Conservation (phyloP, 1,140 invertebrate species). For the Argopecten irradians region DNA sequence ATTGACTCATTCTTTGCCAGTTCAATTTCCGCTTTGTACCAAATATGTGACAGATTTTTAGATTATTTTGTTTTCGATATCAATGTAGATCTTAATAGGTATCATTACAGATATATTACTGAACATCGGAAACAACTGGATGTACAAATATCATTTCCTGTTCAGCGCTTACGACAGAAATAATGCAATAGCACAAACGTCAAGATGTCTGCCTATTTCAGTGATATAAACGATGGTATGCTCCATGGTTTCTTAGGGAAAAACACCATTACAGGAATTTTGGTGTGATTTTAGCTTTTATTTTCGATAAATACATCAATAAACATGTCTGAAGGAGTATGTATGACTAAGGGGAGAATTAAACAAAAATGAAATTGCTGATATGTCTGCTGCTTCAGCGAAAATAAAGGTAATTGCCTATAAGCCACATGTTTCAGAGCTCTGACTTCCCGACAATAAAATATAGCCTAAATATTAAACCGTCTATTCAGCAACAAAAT, state of each 20-base stretch:
- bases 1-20: not conserved
- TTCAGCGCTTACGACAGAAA: not conserved
- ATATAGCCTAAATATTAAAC: too few species aligned
- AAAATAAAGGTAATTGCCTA: not conserved
- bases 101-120: not conserved
- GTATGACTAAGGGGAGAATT: not conserved
- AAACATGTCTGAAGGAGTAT: not conserved
- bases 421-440: not conserved
- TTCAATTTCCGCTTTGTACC: not conserved
- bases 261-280: not conserved
- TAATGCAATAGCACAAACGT: not conserved
- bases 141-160: not conserved
- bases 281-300: not conserved
- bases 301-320: conserved; percentile 13
- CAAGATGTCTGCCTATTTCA: not conserved
- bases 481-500: too few species aligned
- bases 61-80: not conserved
- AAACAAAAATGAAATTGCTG: not conserved
- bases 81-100: not conserved
- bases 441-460: not conserved
- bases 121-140: not conserved
- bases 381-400: not conserved
- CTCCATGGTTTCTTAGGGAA: not conserved
- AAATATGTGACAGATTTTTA: not conserved
- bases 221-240: not conserved